Base-by-base conservation (phyloP, 1,140 invertebrate genomes). In the Anoplophora glabripennis region DNA sequence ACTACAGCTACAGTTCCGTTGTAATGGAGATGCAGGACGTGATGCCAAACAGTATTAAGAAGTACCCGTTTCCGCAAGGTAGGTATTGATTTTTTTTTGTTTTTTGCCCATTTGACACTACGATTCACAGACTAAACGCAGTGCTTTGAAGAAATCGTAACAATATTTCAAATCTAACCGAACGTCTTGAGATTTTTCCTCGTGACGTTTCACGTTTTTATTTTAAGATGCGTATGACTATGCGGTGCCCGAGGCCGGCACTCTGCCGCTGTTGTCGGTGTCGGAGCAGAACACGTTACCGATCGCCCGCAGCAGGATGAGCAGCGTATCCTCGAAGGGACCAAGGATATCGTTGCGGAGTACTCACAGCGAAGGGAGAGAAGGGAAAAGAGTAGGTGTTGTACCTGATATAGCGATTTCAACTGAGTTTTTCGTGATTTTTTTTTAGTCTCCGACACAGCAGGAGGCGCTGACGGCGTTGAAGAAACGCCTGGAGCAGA, bases 1-100 rank as follows among this genome's bases (percentile, higher is more conserved):
- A 89, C 71, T 89, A 89, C 70, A 88, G 85, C 68, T 89, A 89
- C 75, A 89, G 87, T 69, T 86, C 87, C 8, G 86, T 89, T 17
- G 81, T 89, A 66, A 84, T 89, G 78, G 87, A 89, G 74, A 88
- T 88, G 85, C 83, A 86, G 70, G 85, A 88, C 71, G 83, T 85
- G 70, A 77, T 81, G 68, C 77, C 79, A 45, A 79, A 78, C 49
- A 67, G 63, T 59, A 60, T 59, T 35, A 69, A 70, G 63, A 84
- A 85, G 42, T 63, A 51, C 35, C 55, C 14, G 11, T 11, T 17
- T 38, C 15, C 36, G 10, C 14, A n/a, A 52, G 47, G 47, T 49
- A 35, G 15, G 47, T 49, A 35, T 35, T 28, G 2, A 28, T 5
- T 5, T 28, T 28, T 28, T n/a, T n/a, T n/a, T n/a, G n/a, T n/a